phyloP scores from a whole-genome alignment of 1,140 invertebrate genomes.

The Neomicropteryx cornuta region DNA sequence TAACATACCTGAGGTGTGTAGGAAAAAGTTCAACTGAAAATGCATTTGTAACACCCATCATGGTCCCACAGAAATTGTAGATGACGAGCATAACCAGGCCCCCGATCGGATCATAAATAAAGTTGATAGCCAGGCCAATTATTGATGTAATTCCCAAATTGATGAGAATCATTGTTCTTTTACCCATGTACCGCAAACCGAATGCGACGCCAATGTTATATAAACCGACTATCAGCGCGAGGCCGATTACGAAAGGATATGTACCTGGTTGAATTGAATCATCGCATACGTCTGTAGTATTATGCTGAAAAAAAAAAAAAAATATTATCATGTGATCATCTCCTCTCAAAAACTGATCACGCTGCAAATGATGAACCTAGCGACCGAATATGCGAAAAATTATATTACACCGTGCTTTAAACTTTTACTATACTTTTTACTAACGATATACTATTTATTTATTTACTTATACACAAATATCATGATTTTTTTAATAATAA shows the following conservation, averaged over 20 bases:
- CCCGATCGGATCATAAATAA: constrained; percentile 19
- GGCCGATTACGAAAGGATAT: constrained; percentile 26
- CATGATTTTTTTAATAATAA: no score
- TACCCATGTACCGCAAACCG: constrained; percentile 22
- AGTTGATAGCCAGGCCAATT: constrained; percentile 21
- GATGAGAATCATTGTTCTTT: constrained; percentile 20
- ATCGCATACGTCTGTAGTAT: constrained; percentile 14
- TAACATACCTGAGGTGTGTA: constrained; percentile 33
- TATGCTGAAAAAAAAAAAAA: no score
- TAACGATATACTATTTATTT: no score
- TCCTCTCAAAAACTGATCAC: no score
- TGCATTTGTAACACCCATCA: constrained; percentile 30
- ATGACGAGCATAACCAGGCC: constrained; percentile 27
- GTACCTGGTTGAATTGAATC: constrained; percentile 23
- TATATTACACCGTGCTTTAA: no score
- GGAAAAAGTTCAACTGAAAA: constrained; percentile 34
- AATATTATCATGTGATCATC: no score
- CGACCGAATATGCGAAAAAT: no score
- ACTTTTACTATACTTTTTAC: no score
- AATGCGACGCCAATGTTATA: constrained; percentile 23
- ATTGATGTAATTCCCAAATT: constrained; percentile 13
- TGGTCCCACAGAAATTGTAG: constrained; percentile 27
- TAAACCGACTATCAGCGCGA: constrained; percentile 21
- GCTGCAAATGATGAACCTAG: no score
- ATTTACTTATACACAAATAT: no score